phyloP scores from a whole-genome alignment of 2,797 vertebrate genomes.

The Astyanax mexicanus region DNA sequence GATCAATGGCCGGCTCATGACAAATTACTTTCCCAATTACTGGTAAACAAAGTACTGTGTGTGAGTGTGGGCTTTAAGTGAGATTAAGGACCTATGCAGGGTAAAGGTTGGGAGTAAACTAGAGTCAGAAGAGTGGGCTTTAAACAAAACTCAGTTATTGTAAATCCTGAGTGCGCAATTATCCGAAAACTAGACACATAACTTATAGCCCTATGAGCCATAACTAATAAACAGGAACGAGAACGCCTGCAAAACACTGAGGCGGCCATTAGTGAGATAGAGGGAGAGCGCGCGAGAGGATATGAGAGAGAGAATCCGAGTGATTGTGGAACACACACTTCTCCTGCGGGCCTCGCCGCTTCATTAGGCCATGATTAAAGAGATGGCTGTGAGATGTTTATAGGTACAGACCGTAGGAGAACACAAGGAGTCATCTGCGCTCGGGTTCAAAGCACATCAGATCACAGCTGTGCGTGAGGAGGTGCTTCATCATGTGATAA shows the following conservation, averaged over 20 bases:
- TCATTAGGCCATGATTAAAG: slow-evolving; percentile 40
- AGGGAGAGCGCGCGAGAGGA: not conserved
- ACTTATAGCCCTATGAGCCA: not conserved
- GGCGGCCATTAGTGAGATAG: not conserved
- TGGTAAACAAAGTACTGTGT: not conserved
- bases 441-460: not conserved
- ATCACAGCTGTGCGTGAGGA: not conserved
- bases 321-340: not conserved
- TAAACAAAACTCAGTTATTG: not conserved
- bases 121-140: not conserved
- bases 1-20: not conserved
- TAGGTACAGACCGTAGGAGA: slow-evolving; percentile 53
- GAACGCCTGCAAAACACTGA: slow-evolving; percentile 18
- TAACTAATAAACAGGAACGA: not conserved
- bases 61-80: not conserved
- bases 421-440: slow-evolving; percentile 51
- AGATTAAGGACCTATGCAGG: not conserved
- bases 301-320: not conserved
- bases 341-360: slow-evolving; percentile 1
- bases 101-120: not conserved
- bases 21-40: not conserved
- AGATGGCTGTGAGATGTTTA: slow-evolving; percentile 18
- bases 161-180: not conserved
- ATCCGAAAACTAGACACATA: not conserved
- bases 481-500: slow-evolving; percentile 3